Conservation (phyloP, 2,113 vertebrate genomes). For the Eidolon helvum region DNA sequence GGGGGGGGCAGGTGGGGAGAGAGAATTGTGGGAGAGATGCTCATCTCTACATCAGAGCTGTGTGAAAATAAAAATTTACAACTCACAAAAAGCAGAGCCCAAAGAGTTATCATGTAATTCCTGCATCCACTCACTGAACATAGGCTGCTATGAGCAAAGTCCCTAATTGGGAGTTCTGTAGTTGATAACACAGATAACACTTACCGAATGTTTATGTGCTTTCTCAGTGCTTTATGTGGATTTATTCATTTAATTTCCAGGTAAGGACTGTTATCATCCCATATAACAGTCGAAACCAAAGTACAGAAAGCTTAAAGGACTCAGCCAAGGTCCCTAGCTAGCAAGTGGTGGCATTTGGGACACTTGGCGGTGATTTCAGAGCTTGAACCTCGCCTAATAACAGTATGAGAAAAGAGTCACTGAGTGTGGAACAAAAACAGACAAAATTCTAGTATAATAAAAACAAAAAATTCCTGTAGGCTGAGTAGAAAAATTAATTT, state of each 20-base stretch:
- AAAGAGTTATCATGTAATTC: not conserved
- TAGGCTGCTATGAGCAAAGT: not conserved
- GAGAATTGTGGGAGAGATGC: not conserved
- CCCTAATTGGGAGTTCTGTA: not conserved
- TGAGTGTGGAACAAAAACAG: not conserved
- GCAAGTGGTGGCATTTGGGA: not conserved
- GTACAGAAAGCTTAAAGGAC: not conserved
- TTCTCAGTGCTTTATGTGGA: not conserved
- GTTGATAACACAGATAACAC: not conserved
- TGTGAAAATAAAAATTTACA: constrained; percentile 2
- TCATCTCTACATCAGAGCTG: not conserved
- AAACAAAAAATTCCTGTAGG: not conserved
- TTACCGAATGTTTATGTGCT: not conserved
- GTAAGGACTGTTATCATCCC: not conserved
- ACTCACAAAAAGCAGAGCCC: not conserved
- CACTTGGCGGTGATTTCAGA: not conserved
- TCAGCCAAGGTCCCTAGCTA: not conserved
- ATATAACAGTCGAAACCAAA: not conserved
- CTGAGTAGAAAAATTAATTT: not conserved
- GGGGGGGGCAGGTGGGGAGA: not conserved
- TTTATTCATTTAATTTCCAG: not conserved
- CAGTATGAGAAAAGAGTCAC: not conserved
- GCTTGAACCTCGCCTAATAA: not conserved
- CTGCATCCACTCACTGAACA: not conserved
- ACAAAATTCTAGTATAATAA: not conserved